Evolutionary conservation across 2,797 vertebrate species (phyloP), one percentile per base, ranked within the genome.

Genomic region (Protosalanx chinensis): DNA sequence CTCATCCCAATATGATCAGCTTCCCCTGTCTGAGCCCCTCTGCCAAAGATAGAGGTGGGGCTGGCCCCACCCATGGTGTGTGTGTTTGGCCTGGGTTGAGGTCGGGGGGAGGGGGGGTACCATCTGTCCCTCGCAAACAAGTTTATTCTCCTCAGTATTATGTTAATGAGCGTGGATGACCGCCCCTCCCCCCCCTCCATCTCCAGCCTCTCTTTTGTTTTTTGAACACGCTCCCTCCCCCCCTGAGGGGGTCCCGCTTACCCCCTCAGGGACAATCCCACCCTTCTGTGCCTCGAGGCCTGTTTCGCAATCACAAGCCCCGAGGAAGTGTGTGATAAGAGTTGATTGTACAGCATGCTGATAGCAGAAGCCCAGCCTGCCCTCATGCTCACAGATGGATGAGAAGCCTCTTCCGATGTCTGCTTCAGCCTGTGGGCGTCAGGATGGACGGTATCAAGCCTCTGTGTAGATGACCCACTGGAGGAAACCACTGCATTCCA

Each of bases 101-200:
- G 73, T 35, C 68, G 56, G 71, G 59, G 1, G 67, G 6, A 3
- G 63, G 32, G 68, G 64, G 61, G 29, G 23, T 51, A 75, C 82
- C 84, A 86, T 82, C 86, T 86, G 80, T 79, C 53, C 41, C 41
- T 1, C 71, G 51, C 58, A 78, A 72, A 69, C 60, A 76, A 66
- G 64, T 79, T 72, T 60, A 71, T 73, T 74, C 72, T 46, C 46
- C 65, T 62, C 74, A 13, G 53, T 64, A 70, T 18, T 73, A 87
- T 78, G 72, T 66, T 73, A 81, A 83, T 82, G 41, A 33, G 41
- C 3, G 3, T 61, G 32, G 16, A 30, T 6, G 32, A n/a, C 20
- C 15, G 37, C 6, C 13, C 20, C 30, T 4, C 51, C 51, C 41
- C 56, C 4, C 23, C 53, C 58, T 32, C 49, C 71, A 35, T 29